Base-by-base conservation (phyloP, 2,113 vertebrate species). In the Nycticryphes semicollaris region DNA sequence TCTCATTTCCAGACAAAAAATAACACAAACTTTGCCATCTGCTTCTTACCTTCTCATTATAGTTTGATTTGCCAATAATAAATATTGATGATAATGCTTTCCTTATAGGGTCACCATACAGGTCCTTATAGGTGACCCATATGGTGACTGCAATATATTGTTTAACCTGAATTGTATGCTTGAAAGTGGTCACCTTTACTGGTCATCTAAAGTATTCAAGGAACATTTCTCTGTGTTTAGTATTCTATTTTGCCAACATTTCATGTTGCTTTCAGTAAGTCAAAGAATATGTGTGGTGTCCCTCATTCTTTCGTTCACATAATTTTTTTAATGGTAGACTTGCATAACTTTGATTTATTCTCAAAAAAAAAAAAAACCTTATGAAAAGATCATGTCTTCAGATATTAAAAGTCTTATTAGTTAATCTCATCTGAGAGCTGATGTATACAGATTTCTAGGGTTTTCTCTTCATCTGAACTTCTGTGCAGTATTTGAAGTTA, bases 151-250 rank as follows among this genome's bases (percentile, higher is more conserved):
- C 68, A 94, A 9, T 84, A 15, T 50, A 63, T 70, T 62, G 45
- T 93, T 95, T 90, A 88, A 88, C 28, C 31, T 87, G 37, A 93
- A 81, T 87, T 81, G 13, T 41, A 63, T 83, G 31, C 68, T 90
- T 93, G 76, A 74, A 93, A 93, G 56, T 67, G 43, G 64, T 89
- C 76, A 91, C 73, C 56, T 31, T 50, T 95, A 11, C 28, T 84
- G 92, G 54, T 87, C 63, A 51, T 81, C 50, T 74, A 19, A 86
- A 14, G 47, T 72, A 31, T 2, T 89, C 54, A 70, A 91, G 62
- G 74, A 86, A 68, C 35, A 25, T 72, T 75, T 77, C 24, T 47
- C 57, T 50, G 3, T 57, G 28, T 84, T 19, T 63, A 13, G 7
- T 37, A 59, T 86, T 88, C 76, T 85, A 0, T 41, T 88, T 85